A percentile compares a stretch with the other conserved stretches of the same genome.
Evolutionary conservation across 2,113 vertebrate species (phyloP).

Genomic region (Platichthys flesus): DNA sequence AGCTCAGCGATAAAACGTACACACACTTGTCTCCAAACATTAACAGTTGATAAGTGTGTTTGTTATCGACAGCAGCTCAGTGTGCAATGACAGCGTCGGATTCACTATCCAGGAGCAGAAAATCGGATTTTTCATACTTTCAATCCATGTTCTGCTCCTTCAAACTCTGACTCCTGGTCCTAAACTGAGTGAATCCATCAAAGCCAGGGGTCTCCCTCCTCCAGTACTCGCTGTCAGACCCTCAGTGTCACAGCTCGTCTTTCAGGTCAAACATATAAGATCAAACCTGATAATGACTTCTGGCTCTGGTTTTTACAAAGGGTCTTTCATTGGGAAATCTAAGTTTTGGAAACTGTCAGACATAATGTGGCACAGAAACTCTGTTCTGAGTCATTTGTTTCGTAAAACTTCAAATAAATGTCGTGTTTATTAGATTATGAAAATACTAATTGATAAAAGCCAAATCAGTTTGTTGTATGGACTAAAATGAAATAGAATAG

Average conservation of each 20-base stretch:
- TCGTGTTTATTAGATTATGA: too few relatives aligned
- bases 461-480: too few relatives aligned
- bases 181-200: not conserved
- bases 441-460: too few relatives aligned
- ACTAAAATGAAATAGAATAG: too few relatives aligned
- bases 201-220: not conserved
- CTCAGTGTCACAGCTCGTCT: too few relatives aligned
- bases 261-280: too few relatives aligned
- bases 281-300: not conserved
- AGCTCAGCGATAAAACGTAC: constrained; percentile 11
- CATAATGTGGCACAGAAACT: too few relatives aligned
- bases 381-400: too few relatives aligned
- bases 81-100: constrained; percentile 22
- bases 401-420: too few relatives aligned
- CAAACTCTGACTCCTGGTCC: not conserved
- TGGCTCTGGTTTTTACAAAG: too few relatives aligned
- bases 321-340: too few relatives aligned
- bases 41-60: not conserved
- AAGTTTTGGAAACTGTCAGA: too few relatives aligned
- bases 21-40: not conserved
- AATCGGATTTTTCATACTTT: constrained; percentile 16
- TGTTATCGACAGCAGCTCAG: constrained; percentile 33
- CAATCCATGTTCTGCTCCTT: constrained; percentile 37
- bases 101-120: constrained; percentile 15
- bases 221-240: not conserved